Conservation (phyloP, 1,140 invertebrate genomes). For the Homarus americanus region DNA sequence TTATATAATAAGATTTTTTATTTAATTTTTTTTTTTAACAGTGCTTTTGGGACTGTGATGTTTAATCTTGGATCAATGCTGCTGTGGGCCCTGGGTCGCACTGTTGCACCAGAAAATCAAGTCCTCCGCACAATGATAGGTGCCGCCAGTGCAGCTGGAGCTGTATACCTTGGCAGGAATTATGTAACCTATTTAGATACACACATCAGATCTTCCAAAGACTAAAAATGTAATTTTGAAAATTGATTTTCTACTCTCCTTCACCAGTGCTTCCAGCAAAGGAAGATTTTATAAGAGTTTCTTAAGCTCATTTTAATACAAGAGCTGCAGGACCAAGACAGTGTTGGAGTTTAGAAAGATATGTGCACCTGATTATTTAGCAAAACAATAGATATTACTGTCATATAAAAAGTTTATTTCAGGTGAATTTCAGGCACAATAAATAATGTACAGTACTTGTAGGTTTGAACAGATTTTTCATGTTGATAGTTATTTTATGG, state of each 20-base stretch:
- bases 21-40: conserved; percentile 77
- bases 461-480: background rate
- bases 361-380: background rate
- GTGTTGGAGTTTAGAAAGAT: background rate
- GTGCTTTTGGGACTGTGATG: conserved; percentile 83
- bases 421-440: background rate
- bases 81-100: conserved; percentile 85
- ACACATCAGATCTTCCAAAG: background rate
- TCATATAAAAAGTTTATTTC: background rate
- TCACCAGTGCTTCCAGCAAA: background rate
- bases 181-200: conserved; percentile 81
- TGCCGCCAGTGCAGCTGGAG: conserved; percentile 81
- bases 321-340: background rate
- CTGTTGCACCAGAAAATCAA: conserved; percentile 83
- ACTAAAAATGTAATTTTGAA: background rate
- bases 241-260: background rate
- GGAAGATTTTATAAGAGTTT: background rate
- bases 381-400: background rate
- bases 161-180: conserved; percentile 82
- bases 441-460: background rate
- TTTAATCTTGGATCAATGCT: conserved; percentile 87
- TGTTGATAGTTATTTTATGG: background rate
- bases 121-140: conserved; percentile 82
- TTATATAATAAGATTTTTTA: no score
- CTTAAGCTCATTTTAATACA: background rate